Conservation (phyloP, 2,113 vertebrate genomes). For the Dinomys branickii region DNA sequence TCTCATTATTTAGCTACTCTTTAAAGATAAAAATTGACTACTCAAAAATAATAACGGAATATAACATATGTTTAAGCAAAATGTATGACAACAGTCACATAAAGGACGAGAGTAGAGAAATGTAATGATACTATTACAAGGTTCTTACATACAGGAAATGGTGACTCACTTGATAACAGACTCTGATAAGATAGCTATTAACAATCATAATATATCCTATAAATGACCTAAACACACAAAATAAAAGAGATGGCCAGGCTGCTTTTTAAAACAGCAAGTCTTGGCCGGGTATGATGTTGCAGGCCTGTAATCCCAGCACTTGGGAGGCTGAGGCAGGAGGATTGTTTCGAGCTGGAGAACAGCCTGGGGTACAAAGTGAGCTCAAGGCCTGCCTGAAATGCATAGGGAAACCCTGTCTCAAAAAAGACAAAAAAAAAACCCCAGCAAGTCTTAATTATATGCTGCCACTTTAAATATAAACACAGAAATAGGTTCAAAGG, state of each 20-base stretch:
- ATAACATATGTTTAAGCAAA: not conserved
- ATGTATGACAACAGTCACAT: not conserved
- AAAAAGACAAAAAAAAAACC: too few relatives aligned
- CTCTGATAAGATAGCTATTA: not conserved
- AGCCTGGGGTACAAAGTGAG: too few relatives aligned
- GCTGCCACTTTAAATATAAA: not conserved
- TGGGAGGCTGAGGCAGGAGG: too few relatives aligned
- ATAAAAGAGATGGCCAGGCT: not conserved
- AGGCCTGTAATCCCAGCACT: too few relatives aligned
- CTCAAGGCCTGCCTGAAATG: too few relatives aligned
- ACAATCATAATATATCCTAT: not conserved
- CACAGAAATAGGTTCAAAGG: not conserved
- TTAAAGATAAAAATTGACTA: not conserved
- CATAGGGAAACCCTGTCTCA: too few relatives aligned
- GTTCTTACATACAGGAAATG: not conserved
- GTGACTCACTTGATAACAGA: not conserved
- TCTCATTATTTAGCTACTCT: not conserved
- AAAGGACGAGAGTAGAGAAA: not conserved
- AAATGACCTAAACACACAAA: not conserved
- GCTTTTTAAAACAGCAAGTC: not conserved
- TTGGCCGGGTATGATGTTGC: too few relatives aligned
- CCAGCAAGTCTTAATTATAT: not conserved
- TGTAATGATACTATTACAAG: too few relatives aligned
- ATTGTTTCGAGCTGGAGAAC: too few relatives aligned
- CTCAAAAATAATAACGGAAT: not conserved